Base-by-base conservation (phyloP, 2,888 invertebrate species). In the Branchipolynoe longqiensis region DNA sequence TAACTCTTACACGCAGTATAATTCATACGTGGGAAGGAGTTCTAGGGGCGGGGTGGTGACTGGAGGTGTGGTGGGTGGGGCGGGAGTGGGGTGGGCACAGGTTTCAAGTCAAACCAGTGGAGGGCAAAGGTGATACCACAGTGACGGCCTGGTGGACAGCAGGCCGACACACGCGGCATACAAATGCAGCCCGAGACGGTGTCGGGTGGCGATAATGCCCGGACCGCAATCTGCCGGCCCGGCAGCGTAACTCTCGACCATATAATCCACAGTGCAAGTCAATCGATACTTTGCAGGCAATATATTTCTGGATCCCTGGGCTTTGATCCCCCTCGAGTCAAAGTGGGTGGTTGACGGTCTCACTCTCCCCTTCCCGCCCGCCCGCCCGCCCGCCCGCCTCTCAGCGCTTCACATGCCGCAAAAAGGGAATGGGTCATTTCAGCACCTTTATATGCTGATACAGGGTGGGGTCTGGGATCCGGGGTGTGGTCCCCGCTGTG, bases 381-480 rank as follows among this genome's bases (percentile, higher is more conserved):
- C n/a, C n/a, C n/a, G n/a, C n/a, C n/a, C n/a, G n/a, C 28, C 25
- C 28, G 78, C n/a, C 48, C 54, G 78, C 78, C 33, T 36, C 38
- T 33, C 14, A 8, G 36, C 69, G 38, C 69, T 69, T 69, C 36
- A 69, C 36, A 36, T 36, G 69, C 69, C 69, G 36, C 69, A 18
- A 69, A 69, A 31, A 48, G 41, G 78, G 28, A 31, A 78, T 41
- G 41, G 48, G 31, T 41, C 54, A 78, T 78, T 78, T 78, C 78
- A 78, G 31, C 78, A 78, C 54, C 78, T 78, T 78, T 78, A 48
- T 78, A 54, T 78, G 78, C 54, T 48, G 78, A 78, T 78, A 54
- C 78, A 54, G 78, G 31, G 41, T 78, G 41, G 48, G 69, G 36
- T 2, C 14, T 33, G 38, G 69, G 38, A 69, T 69, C 36, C 33